Percentiles rank a stretch among this genome's conserved stretches.
These are phyloP conservation scores for Thaumetopoea pityocampa DNA, from an alignment of 1,140 invertebrate species.

Conservation along the genomic window DNA sequence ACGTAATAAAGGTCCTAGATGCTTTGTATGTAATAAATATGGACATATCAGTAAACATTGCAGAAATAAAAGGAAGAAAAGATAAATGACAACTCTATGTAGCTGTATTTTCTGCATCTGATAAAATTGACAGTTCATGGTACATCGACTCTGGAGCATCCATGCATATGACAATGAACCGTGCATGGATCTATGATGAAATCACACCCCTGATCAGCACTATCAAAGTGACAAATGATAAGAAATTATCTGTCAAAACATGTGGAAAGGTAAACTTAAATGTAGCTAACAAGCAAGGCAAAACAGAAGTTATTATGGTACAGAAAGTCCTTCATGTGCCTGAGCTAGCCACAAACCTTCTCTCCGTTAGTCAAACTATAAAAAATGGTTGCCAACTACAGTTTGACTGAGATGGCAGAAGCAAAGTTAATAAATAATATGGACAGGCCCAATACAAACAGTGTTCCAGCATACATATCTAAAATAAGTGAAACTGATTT, in stretches of 20 bases:
- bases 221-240: slow-evolving; percentile 28
- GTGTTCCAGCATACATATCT: slow-evolving; percentile 23
- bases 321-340: no score
- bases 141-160: slow-evolving; percentile 2
- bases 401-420: no score
- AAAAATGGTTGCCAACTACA: no score
- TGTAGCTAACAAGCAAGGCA: slow-evolving; percentile 10
- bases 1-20: slow-evolving; percentile 17
- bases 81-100: no score
- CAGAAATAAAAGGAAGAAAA: slow-evolving; percentile 16
- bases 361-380: no score
- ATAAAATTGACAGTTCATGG: background rate
- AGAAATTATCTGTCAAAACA: slow-evolving; percentile 16
- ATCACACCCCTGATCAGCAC: slow-evolving; percentile 11
- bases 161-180: no score
- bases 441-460: slow-evolving; percentile 26
- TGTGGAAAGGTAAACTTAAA: slow-evolving; percentile 22
- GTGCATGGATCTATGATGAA: slow-evolving; percentile 3
- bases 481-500: slow-evolving; percentile 5
- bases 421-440: slow-evolving; percentile 30
- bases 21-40: slow-evolving; percentile 22
- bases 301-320: background rate
- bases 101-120: no score
- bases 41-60: slow-evolving; percentile 26
- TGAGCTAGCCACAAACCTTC: no score